Evolutionary conservation across 2,113 vertebrate species (phyloP).

Genomic region (Microcebus tavaratra): DNA sequence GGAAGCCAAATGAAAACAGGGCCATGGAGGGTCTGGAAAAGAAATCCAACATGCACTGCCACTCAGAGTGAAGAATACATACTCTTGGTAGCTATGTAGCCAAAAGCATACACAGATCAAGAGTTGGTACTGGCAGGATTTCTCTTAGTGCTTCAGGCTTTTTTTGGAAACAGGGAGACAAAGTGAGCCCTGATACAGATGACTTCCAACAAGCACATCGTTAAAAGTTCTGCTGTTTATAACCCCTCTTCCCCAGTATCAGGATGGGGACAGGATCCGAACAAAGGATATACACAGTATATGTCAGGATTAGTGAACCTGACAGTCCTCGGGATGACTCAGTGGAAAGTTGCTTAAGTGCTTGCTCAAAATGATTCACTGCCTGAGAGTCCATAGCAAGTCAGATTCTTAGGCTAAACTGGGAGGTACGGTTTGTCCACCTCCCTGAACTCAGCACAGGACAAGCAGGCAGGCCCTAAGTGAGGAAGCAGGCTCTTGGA

Average conservation of each 20-base stretch:
- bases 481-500: slow-evolving; percentile 7
- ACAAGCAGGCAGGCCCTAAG: background rate
- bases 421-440: slow-evolving; percentile 11
- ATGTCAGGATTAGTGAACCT: slow-evolving; percentile 70
- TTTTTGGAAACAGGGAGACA: slow-evolving; percentile 20
- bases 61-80: slow-evolving; percentile 50
- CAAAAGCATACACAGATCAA: slow-evolving; percentile 21
- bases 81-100: background rate
- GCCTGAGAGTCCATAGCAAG: slow-evolving; percentile 56
- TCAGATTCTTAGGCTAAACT: slow-evolving; percentile 66
- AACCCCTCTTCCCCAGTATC: background rate
- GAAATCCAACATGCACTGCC: slow-evolving; percentile 11
- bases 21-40: slow-evolving; percentile 60
- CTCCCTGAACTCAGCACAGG: slow-evolving; percentile 55
- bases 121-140: background rate
- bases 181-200: slow-evolving; percentile 1
- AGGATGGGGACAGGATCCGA: slow-evolving; percentile 52
- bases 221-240: slow-evolving; percentile 56
- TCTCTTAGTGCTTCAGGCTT: background rate
- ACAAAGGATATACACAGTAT: slow-evolving; percentile 71
- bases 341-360: slow-evolving; percentile 73
- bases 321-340: slow-evolving; percentile 73
- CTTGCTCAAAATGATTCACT: slow-evolving; percentile 65
- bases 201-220: slow-evolving; percentile 23
- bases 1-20: slow-evolving; percentile 60